Base-by-base conservation (phyloP, 2,113 vertebrate genomes). In the Psittacula cyanocephala region DNA sequence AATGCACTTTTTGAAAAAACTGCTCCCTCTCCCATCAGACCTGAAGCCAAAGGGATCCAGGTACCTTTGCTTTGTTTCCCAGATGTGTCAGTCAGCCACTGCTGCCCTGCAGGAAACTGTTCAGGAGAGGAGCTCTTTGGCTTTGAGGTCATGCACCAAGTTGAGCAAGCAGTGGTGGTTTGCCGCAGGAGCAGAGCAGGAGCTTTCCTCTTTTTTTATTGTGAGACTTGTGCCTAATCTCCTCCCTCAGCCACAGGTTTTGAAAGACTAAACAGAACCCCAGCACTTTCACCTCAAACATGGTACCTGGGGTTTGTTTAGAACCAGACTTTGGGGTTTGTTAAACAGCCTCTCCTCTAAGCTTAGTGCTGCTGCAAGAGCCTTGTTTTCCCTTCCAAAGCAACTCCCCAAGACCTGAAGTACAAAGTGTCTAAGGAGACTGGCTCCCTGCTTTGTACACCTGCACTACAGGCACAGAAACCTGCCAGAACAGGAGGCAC, bases 91-190 rank as follows among this genome's bases (percentile, higher is more conserved):
- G 39, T 70, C 41, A 31, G 31, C 77, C 39, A 29, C 49, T 53
- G 67, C 0, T 53, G 57, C 68, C 41, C 67, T 79, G 69, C 52
- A 74, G 67, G 62, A 23, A 84, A 50, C 49, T 8, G 59, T 46
- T 70, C 37, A 62, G 81, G 91, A 96, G 82, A 68, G 69, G 57
- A 86, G 60, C 64, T 94, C 94, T 95, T 93, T 94, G 90, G 90
- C 68, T 90, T 89, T 85, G 81, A 64, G 49, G 67, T 60, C 3
- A 4, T 6, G 15, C 75, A 62, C 78, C 81, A 72, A 81, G n/a
- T 71, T 65, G 55, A 84, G 86, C 77, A 72, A 46, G 43, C 52
- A 29, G 37, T 8, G 17, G 55, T 55, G 60, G 27, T 68, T 55
- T 91, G 65, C n/a, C 0, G 0, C 77, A 70, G 24, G 50, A 67